Conservation (phyloP, 2,113 vertebrate species). For the Pelvicachromis taeniatus region DNA sequence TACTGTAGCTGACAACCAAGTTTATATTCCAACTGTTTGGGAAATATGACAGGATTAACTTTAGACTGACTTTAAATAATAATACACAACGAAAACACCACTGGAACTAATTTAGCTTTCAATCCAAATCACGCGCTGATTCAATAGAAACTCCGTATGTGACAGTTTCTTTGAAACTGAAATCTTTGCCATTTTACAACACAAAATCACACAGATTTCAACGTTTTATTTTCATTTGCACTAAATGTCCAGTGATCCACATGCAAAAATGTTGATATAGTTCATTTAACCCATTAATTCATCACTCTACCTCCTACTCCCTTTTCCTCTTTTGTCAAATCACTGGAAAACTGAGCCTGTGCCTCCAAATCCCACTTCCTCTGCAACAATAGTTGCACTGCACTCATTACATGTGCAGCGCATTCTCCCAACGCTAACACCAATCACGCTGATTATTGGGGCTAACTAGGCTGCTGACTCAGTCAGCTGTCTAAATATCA, state of each 20-base stretch:
- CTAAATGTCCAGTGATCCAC: not conserved
- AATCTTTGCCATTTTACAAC: not conserved
- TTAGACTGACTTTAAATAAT: not conserved
- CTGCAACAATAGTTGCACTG: slow-evolving; percentile 15
- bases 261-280: not conserved
- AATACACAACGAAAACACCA: not conserved
- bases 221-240: not conserved
- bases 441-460: slow-evolving; percentile 57
- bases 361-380: slow-evolving; percentile 4
- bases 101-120: not conserved
- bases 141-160: not conserved
- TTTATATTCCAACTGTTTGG: not conserved
- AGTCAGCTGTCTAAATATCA: slow-evolving; percentile 70
- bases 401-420: slow-evolving; percentile 14
- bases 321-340: slow-evolving; percentile 30
- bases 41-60: not conserved
- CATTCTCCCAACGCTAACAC: slow-evolving; percentile 28
- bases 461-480: slow-evolving; percentile 36
- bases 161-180: rapidly evolving
- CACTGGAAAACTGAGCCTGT: not conserved
- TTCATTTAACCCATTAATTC: not conserved
- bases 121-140: not conserved
- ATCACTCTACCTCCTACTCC: slow-evolving; percentile 17
- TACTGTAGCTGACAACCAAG: not conserved
- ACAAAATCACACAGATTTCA: not conserved